Evolutionary conservation across 1,140 invertebrate species (phyloP).

Genomic region (Danaus melanippus): DNA sequence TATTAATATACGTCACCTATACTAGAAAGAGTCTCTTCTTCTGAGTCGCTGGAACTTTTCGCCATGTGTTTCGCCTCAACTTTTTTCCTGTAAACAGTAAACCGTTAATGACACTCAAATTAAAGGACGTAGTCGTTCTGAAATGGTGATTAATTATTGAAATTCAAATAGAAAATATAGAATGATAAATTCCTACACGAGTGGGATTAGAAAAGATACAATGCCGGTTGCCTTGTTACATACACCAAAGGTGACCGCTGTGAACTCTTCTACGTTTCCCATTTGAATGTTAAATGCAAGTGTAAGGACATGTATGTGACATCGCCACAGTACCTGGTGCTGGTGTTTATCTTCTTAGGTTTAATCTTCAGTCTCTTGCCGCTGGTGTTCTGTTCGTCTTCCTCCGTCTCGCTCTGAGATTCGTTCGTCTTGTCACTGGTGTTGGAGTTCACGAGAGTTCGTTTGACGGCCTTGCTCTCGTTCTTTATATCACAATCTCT

Average conservation of each 20-base stretch:
- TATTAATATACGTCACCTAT: constrained; percentile 34
- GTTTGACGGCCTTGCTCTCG: constrained; percentile 54
- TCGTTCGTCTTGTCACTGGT: constrained; percentile 60
- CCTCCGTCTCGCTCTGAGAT: constrained; percentile 68
- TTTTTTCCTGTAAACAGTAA: constrained; percentile 53
- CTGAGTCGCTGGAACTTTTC: constrained; percentile 73
- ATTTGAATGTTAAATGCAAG: too few relatives aligned
- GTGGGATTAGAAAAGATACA: too few relatives aligned
- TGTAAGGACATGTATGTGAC: too few relatives aligned
- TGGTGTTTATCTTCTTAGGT: constrained; percentile 60
- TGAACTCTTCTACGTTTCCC: too few relatives aligned
- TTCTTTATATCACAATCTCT: constrained; percentile 38
- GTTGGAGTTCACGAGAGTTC: constrained; percentile 47
- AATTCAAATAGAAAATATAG: too few relatives aligned
- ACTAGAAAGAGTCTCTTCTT: constrained; percentile 66
- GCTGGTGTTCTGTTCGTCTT: constrained; percentile 46
- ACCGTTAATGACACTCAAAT: not conserved
- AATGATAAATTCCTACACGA: too few relatives aligned
- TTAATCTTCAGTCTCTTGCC: constrained; percentile 66
- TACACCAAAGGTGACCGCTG: too few relatives aligned
- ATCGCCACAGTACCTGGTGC: constrained; percentile 49
- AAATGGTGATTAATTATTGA: too few relatives aligned
- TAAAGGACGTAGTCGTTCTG: too few relatives aligned
- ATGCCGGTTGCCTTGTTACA: too few relatives aligned
- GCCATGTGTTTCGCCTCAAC: constrained; percentile 71